These are phyloP conservation scores for Tragulus kanchil DNA, from an alignment of 2,113 vertebrate species.

Conservation along the genomic window DNA sequence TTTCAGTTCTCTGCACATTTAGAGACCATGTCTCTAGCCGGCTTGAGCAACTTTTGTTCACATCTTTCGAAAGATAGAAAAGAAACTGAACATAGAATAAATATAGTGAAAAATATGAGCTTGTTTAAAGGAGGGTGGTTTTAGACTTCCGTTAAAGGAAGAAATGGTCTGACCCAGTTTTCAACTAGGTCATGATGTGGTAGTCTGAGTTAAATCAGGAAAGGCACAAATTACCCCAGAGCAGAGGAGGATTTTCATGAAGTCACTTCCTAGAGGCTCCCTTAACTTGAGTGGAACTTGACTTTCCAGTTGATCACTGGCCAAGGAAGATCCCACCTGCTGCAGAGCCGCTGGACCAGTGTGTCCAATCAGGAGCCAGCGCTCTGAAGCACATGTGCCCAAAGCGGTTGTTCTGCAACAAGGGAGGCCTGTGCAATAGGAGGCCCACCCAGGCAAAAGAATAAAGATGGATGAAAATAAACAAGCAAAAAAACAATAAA, in stretches of 20 bases:
- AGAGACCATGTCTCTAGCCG: neutral
- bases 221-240: conserved; percentile 68
- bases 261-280: conserved; percentile 79
- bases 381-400: too few relatives aligned
- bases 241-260: conserved; percentile 70
- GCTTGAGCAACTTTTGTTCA: neutral
- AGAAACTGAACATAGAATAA: conserved; percentile 38
- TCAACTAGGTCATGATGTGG: conserved; percentile 88
- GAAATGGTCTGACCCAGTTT: conserved; percentile 82
- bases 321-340: too few relatives aligned
- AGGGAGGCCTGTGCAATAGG: too few relatives aligned
- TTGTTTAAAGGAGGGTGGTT: conserved; percentile 51
- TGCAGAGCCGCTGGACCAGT: too few relatives aligned
- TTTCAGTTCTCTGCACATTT: neutral
- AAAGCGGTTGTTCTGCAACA: too few relatives aligned
- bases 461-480: too few relatives aligned
- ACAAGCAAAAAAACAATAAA: too few relatives aligned
- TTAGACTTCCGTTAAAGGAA: conserved; percentile 71
- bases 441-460: too few relatives aligned
- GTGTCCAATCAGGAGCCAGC: too few relatives aligned
- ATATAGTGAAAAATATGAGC: conserved; percentile 43
- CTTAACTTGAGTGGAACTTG: conserved; percentile 36
- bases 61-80: conserved; percentile 7
- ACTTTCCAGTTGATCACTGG: conserved; percentile 34
- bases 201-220: conserved; percentile 80